phyloP scores from a whole-genome alignment of 2,888 invertebrate species.

The Hemistola chrysoprasaria region DNA sequence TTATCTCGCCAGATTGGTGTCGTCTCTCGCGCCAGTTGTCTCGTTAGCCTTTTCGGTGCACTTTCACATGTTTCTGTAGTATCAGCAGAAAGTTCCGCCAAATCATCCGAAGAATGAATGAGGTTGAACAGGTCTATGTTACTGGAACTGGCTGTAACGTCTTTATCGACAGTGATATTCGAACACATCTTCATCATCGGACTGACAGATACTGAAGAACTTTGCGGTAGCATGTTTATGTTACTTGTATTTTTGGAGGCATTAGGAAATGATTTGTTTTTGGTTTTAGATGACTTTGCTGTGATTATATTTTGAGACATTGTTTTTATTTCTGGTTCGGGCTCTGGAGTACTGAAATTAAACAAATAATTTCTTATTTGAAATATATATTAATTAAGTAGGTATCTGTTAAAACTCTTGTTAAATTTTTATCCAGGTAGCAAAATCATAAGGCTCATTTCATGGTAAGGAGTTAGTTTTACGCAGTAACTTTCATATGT shows the following conservation, averaged over 20 bases:
- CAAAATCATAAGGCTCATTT: too few species aligned
- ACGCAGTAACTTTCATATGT: too few species aligned
- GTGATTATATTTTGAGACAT: constrained; percentile 22
- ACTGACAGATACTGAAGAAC: constrained; percentile 21
- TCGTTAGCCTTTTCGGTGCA: constrained; percentile 20
- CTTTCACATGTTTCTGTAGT: not conserved
- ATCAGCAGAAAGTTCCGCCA: constrained; percentile 8
- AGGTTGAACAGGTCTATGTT: constrained; percentile 47
- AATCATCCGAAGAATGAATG: constrained; percentile 16
- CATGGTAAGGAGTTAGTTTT: too few species aligned
- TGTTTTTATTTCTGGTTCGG: constrained; percentile 35
- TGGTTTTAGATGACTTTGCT: constrained; percentile 35
- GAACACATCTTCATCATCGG: constrained; percentile 21
- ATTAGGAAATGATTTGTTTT: constrained; percentile 41
- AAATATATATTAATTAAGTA: too few species aligned
- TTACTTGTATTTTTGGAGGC: constrained; percentile 41
- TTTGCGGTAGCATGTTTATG: constrained; percentile 43
- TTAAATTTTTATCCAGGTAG: too few species aligned
- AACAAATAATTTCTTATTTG: constrained; percentile 4
- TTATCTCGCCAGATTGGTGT: constrained; percentile 44
- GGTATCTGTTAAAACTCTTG: too few species aligned
- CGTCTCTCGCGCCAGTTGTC: constrained; percentile 34
- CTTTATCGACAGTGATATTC: constrained; percentile 44
- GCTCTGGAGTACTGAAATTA: constrained; percentile 37
- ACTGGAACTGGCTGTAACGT: constrained; percentile 53